These are phyloP conservation scores for Protodeltote pygarga DNA, from an alignment of 2,888 invertebrate species.

Conservation along the genomic window DNA sequence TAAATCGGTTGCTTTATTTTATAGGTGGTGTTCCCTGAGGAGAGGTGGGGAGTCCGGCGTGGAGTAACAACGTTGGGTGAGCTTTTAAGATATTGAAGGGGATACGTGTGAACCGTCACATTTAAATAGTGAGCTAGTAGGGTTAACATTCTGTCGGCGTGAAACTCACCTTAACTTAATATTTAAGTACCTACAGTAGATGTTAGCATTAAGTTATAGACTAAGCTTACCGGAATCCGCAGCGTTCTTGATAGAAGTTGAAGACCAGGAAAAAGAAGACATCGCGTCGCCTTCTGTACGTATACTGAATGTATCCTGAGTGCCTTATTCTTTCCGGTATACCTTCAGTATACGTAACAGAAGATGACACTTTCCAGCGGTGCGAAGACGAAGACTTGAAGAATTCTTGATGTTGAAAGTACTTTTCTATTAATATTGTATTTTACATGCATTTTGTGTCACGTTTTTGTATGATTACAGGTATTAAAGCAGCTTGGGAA, in stretches of 20 bases:
- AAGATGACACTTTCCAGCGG: conserved; percentile 93
- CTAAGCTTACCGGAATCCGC: conserved; percentile 33
- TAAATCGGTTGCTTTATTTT: conserved; percentile 86
- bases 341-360: conserved; percentile 99
- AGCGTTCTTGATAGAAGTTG: conserved; percentile 56
- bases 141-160: conserved; percentile 39
- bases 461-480: conserved; percentile 27
- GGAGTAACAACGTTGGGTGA: conserved; percentile 68
- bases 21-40: conserved; percentile 79
- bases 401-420: conserved; percentile 40
- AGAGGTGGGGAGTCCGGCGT: conserved; percentile 59
- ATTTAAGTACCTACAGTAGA: conserved; percentile 18
- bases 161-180: conserved; percentile 28
- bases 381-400: conserved; percentile 44
- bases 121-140: conserved; percentile 59
- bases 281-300: conserved; percentile 96
- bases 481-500: conserved; percentile 3
- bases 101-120: conserved; percentile 65
- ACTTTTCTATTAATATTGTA: conserved; percentile 14
- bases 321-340: conserved; percentile 98
- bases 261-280: conserved; percentile 75
- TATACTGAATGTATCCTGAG: conserved; percentile 99
- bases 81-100: conserved; percentile 80
- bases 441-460: conserved; percentile 9
- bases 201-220: conserved; percentile 21